phyloP scores from a whole-genome alignment of 2,888 invertebrate genomes.

The Agrochola lychnidis region DNA sequence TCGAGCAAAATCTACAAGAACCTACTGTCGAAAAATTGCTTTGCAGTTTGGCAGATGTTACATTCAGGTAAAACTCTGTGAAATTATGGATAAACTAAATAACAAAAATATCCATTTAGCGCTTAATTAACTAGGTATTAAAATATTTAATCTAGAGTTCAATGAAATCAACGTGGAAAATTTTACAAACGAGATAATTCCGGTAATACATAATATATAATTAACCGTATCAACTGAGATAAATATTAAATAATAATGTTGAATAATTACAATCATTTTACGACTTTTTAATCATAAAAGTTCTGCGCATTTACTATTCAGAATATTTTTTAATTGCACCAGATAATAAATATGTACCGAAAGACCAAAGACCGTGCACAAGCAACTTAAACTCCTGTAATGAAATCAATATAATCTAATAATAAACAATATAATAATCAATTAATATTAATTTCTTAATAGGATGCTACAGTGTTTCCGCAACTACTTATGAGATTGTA shows the following conservation, averaged over 20 bases:
- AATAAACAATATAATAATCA: not conserved
- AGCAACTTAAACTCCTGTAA: not conserved
- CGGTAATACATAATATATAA: not conserved
- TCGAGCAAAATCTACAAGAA: not conserved
- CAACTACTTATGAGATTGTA: not conserved
- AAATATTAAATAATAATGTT: conserved; percentile 16
- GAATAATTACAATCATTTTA: conserved; percentile 28
- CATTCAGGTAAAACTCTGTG: not conserved
- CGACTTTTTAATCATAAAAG: conserved; percentile 1
- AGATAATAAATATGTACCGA: not conserved
- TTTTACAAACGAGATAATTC: conserved; percentile 22
- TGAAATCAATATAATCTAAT: too few species aligned
- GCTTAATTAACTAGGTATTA: conserved; percentile 2
- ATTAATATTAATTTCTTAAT: conserved; percentile 8
- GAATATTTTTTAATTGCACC: conserved; percentile 18
- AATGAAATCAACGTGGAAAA: conserved; percentile 47
- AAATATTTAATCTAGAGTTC: conserved; percentile 14
- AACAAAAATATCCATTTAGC: not conserved
- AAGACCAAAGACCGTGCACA: not conserved
- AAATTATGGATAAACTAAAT: not conserved
- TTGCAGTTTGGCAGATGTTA: not conserved
- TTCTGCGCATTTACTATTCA: not conserved
- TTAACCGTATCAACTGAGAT: conserved; percentile 11
- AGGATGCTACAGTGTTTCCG: not conserved
- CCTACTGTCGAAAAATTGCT: not conserved